phyloP scores from a whole-genome alignment of 2,888 invertebrate genomes.

The Ditula angustiorana region DNA sequence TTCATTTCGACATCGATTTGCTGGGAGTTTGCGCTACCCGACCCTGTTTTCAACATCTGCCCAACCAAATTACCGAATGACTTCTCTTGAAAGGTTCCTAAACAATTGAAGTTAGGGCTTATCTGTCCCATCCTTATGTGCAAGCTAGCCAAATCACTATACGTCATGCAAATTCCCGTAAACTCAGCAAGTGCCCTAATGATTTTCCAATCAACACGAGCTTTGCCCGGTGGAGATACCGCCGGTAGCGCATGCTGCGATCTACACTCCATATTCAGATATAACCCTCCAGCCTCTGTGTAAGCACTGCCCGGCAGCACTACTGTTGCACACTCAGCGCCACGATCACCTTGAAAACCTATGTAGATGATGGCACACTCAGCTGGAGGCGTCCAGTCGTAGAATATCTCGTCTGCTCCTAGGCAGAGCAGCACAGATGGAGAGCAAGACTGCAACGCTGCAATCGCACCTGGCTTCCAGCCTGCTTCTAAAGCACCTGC shows the following conservation, averaged over 20 bases:
- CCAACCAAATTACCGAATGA: conserved; percentile 55
- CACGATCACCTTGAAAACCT: conserved; percentile 98
- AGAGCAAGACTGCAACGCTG: conserved; percentile 83
- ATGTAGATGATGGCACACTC: conserved; percentile 93
- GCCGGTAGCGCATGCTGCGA: conserved; percentile 95
- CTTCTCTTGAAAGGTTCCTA: conserved; percentile 63
- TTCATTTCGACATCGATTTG: conserved; percentile 62
- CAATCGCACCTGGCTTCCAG: conserved; percentile 90
- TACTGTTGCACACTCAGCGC: conserved; percentile 95
- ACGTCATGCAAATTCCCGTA: conserved; percentile 59
- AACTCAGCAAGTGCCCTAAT: conserved; percentile 83
- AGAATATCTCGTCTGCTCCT: conserved; percentile 95
- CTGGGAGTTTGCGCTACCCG: conserved; percentile 1
- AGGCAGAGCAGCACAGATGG: conserved; percentile 94
- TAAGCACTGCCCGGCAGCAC: conserved; percentile 98
- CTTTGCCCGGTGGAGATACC: conserved; percentile 96
- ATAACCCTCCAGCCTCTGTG: conserved; percentile 97
- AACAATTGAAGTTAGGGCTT: conserved; percentile 66
- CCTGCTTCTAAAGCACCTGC: conserved; percentile 98
- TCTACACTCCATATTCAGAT: conserved; percentile 98
- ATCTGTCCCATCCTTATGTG: conserved; percentile 64
- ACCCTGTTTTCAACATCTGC: conserved; percentile 42
- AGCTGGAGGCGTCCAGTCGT: conserved; percentile 90
- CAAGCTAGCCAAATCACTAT: conserved; percentile 60
- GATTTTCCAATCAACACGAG: conserved; percentile 99